Conservation (phyloP, 2,113 vertebrate species). For the Eulemur rufifrons region DNA sequence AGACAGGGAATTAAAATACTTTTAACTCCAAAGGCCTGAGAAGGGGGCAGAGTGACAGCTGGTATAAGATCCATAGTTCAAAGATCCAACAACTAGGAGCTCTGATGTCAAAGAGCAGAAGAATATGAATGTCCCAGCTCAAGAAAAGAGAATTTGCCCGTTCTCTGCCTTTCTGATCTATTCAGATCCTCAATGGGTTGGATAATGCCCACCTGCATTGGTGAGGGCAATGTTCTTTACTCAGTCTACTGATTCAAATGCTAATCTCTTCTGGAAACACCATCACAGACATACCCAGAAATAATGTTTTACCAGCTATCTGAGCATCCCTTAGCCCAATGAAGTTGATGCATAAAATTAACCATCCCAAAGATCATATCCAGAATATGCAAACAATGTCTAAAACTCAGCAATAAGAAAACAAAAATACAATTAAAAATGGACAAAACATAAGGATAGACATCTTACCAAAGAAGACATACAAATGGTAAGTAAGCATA, state of each 20-base stretch:
- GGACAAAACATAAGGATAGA: background rate
- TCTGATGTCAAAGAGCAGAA: background rate
- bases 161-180: background rate
- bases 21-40: background rate
- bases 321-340: background rate
- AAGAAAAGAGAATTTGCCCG: background rate
- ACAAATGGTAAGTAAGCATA: background rate
- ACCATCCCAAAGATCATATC: background rate
- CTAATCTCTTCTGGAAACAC: background rate
- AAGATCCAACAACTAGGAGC: background rate
- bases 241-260: background rate
- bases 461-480: background rate
- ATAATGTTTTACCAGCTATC: background rate
- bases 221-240: background rate
- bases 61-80: background rate
- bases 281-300: background rate
- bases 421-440: background rate
- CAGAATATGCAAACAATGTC: background rate
- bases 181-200: background rate
- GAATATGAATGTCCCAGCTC: background rate
- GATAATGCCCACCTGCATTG: background rate
- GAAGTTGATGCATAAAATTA: background rate
- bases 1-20: background rate
- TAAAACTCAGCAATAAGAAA: background rate
- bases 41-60: background rate